Conservation (phyloP, 2,113 vertebrate genomes). For the Chlorodrepanis virens region DNA sequence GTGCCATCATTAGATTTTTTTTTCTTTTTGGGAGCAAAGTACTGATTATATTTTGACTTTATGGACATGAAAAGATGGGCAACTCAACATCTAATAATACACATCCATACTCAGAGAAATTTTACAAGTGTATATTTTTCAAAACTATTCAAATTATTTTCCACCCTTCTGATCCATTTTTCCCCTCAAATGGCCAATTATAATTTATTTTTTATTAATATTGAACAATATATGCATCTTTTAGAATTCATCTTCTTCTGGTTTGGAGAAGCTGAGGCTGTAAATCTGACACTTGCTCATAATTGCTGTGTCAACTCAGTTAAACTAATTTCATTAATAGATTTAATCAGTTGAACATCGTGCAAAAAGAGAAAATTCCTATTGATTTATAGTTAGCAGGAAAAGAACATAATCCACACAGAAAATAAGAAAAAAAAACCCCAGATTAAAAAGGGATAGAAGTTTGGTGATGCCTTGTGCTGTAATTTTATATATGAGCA, state of each 20-base stretch:
- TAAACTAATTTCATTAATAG: not conserved
- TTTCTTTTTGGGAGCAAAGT: not conserved
- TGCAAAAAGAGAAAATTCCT: not conserved
- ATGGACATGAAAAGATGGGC: not conserved
- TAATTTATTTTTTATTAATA: not conserved
- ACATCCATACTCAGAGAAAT: not conserved
- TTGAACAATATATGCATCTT: not conserved
- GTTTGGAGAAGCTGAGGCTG: not conserved
- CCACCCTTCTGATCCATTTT: not conserved
- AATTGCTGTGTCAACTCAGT: not conserved
- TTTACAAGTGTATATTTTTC: not conserved
- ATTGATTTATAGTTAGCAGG: not conserved
- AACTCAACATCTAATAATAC: not conserved
- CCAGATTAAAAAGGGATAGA: not conserved
- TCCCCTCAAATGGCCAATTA: not conserved
- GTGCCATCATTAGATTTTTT: not conserved
- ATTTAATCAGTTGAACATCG: not conserved
- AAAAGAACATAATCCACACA: not conserved
- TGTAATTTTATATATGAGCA: not conserved
- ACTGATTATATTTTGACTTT: not conserved
- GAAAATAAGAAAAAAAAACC: not conserved
- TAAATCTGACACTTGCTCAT: not conserved
- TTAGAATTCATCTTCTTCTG: not conserved
- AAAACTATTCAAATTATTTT: conserved; percentile 17
- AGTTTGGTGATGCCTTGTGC: not conserved